phyloP scores from a whole-genome alignment of 2,797 vertebrate genomes.

The Propithecus perrieri region DNA sequence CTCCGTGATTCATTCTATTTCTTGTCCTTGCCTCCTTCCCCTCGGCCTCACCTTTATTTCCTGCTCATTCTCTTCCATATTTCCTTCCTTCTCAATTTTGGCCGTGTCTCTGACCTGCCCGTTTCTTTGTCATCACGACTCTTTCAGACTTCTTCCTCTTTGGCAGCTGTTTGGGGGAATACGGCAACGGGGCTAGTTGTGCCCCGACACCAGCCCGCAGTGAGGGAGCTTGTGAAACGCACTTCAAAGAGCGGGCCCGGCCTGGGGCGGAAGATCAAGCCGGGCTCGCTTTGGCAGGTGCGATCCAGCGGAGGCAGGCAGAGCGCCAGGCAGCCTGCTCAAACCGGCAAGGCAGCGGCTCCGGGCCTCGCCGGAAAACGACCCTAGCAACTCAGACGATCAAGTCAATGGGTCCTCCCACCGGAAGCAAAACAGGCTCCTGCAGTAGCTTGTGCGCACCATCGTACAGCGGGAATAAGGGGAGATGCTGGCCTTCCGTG shows the following conservation, averaged over 20 bases:
- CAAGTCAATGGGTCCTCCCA: not conserved
- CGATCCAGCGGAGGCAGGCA: not conserved
- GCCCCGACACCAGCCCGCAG: not conserved
- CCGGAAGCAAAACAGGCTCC: not conserved
- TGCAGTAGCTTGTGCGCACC: not conserved
- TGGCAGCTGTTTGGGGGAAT: not conserved
- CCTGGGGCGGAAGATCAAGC: not conserved
- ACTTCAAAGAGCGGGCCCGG: not conserved
- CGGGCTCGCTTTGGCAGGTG: not conserved
- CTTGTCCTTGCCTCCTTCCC: not conserved
- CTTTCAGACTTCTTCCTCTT: not conserved
- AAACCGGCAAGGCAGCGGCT: not conserved
- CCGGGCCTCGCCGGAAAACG: not conserved
- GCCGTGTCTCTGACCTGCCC: not conserved
- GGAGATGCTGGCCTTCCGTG: not conserved
- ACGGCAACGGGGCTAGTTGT: not conserved
- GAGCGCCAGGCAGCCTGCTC: not conserved
- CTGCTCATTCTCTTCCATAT: not conserved
- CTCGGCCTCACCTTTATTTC: not conserved
- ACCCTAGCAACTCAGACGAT: not conserved
- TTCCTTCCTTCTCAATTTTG: not conserved
- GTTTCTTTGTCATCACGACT: not conserved
- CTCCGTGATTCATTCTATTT: not conserved
- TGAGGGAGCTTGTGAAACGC: not conserved
- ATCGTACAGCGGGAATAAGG: not conserved